phyloP scores from a whole-genome alignment of 1,140 invertebrate genomes.

The Drosophila athabasca region DNA sequence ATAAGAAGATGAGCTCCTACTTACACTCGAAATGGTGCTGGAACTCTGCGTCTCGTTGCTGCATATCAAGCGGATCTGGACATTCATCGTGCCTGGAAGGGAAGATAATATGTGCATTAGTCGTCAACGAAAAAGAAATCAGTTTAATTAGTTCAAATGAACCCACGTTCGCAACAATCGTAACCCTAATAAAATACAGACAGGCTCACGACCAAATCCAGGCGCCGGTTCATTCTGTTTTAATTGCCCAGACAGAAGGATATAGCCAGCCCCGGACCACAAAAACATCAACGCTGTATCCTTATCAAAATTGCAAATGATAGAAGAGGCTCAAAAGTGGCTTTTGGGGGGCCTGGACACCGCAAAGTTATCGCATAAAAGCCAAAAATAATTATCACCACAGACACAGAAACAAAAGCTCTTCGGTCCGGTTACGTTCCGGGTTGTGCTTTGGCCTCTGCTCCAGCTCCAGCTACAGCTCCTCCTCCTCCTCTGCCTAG shows the following conservation, averaged over 20 bases:
- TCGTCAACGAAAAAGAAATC: constrained; percentile 37
- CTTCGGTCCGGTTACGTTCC: neutral
- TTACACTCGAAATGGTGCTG: constrained; percentile 63
- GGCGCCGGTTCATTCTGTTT: constrained; percentile 52
- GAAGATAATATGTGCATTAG: constrained; percentile 44
- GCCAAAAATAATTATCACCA: constrained; percentile 81
- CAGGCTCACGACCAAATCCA: constrained; percentile 26
- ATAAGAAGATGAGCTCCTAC: constrained; percentile 34
- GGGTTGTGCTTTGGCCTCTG: constrained; percentile 14
- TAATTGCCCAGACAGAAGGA: constrained; percentile 61
- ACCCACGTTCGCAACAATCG: constrained; percentile 53
- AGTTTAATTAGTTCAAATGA: constrained; percentile 63
- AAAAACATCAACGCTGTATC: constrained; percentile 49
- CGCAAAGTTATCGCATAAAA: constrained; percentile 80
- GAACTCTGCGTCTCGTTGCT: constrained; percentile 55
- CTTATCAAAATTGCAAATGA: constrained; percentile 74
- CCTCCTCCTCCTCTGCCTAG: neutral
- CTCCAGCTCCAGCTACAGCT: neutral
- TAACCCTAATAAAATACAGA: constrained; percentile 68
- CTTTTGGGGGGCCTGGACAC: constrained; percentile 30
- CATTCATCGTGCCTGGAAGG: constrained; percentile 71
- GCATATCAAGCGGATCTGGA: constrained; percentile 77
- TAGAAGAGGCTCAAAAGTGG: constrained; percentile 30
- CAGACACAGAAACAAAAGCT: constrained; percentile 59
- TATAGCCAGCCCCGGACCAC: constrained; percentile 10